Evolutionary conservation across 1,140 invertebrate species (phyloP), one percentile per base, ranked within the genome.

Genomic region (Saxidomus purpurata): DNA sequence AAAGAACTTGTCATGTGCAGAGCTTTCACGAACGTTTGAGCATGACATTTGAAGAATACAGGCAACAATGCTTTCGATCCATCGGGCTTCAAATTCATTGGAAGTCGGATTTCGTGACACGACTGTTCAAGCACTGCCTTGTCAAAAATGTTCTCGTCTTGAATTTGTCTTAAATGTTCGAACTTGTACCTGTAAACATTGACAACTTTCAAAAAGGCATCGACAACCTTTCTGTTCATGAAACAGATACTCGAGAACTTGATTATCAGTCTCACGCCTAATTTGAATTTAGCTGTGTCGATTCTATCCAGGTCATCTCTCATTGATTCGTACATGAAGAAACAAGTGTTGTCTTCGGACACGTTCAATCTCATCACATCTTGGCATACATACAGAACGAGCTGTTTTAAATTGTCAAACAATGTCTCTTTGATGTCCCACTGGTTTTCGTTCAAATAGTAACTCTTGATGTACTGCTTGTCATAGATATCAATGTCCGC

Each of bases 401-500:
- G 43, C 43, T 8, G 43, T 15, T 43, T 43, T 15, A 43, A 38
- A 34, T 36, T 36, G 2, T 74, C 69, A 36, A 74, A 74, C 22
- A 74, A 22, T 22, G n/a, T 74, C 22, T 74, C 11, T 36, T 74
- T 74, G 8, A 74, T 74, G 8, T 22, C 36, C 69, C 69, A 74
- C 36, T 74, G 69, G 36, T 74, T 34, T 3, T 38, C 69, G 36
- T 36, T 36, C n/a, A 74, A 34, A 74, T 74, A 74, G 31, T 74
- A 74, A 6, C 8, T 4, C 34, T 38, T 28, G 19, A 74, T 40
- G 38, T 38, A 76, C 38, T 76, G 9, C 15, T 76, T 76, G 40
- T 76, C 71, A n/a, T 76, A 76, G n/a, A 76, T 76, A 38, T 76
- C 71, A 13, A 76, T 25, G 38, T 76, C 71, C 31, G 71, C 71